A percentile compares a stretch with the other conserved stretches of the same genome.
These are phyloP conservation scores for Dendrolimus punctatus DNA, from an alignment of 1,140 invertebrate genomes.

Conservation along the genomic window DNA sequence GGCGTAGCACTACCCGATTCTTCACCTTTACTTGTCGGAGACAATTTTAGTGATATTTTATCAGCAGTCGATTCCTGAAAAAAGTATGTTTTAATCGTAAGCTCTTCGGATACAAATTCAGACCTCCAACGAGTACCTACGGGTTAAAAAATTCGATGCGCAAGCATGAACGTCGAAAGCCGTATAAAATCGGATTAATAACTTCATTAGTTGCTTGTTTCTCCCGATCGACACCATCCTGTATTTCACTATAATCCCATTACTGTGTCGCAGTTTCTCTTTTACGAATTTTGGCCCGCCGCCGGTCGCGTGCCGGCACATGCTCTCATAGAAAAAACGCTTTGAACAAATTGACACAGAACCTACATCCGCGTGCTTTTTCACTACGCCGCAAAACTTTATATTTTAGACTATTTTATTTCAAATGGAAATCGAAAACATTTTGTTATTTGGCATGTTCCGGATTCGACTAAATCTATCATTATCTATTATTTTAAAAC, in stretches of 20 bases:
- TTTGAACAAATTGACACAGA: constrained; percentile 20
- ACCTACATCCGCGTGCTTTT: too few species aligned
- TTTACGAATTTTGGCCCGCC: constrained; percentile 26
- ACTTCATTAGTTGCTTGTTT: constrained; percentile 69
- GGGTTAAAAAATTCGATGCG: constrained; percentile 31
- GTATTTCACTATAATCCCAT: constrained; percentile 69
- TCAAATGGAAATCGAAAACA: too few species aligned
- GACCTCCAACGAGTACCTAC: not conserved
- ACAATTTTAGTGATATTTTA: constrained; percentile 21
- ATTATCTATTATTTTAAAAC: too few species aligned
- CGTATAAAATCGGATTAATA: constrained; percentile 65
- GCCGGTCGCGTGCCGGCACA: constrained; percentile 2
- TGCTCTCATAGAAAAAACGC: constrained; percentile 3
- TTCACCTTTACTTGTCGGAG: constrained; percentile 24
- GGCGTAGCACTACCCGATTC: constrained; percentile 37
- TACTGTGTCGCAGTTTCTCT: constrained; percentile 36
- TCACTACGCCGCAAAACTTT: too few species aligned
- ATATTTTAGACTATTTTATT: too few species aligned
- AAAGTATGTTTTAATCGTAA: constrained; percentile 7
- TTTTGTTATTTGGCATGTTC: too few species aligned
- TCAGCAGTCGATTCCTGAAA: constrained; percentile 39
- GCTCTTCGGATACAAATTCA: not conserved
- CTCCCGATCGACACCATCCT: constrained; percentile 62
- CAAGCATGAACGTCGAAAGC: constrained; percentile 45
- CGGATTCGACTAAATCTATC: too few species aligned